Base-by-base conservation (phyloP, 2,888 invertebrate genomes). In the Brenthis hecate region DNA sequence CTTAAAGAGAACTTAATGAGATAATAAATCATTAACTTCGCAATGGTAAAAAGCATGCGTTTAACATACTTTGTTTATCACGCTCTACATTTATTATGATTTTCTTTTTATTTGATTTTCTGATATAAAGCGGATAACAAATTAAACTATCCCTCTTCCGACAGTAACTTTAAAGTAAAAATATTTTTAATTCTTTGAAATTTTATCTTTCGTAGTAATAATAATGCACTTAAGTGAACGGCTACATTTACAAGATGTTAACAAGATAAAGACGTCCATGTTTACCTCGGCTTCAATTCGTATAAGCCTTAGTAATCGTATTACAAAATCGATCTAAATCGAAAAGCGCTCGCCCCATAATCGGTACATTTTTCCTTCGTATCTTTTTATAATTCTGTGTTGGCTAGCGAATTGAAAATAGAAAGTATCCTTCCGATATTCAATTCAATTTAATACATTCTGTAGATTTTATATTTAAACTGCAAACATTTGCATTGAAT, bases 281-380 rank as follows among this genome's bases (percentile, higher is more conserved):
- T 50, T 61, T 36, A 56, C 64, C 62, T 62, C 51, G 64, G 54
- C 64, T 65, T 60, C 64, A 55, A 47, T 68, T 64, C 66, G 61
- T 43, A 56, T 62, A 68, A 64, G 32, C 53, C 55, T 11, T 28
- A 53, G 64, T 68, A 68, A 71, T 65, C 65, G 58, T 62, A 56
- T 68, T 57, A 65, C 58, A 65, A 68, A 62, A 68, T 65, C 71
- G 71, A 71, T 65, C 50, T 65, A 56, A 68, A 68, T 71, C 56
- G 65, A 58, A 63, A 68, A 63, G 62, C 47, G 53, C 56, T 68
- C 54, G 62, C 55, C 63, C 65, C 53, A 56, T 68, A 68, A 65
- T 55, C 62, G 50, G 54, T 54, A 60, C 61, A 51, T 60, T 66
- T 19, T 70, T 58, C 56, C 65, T 65, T 47, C 36, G 56, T 62